Evolutionary conservation across 1,140 invertebrate genomes (phyloP).

Genomic region (Chironomus tepperi): DNA sequence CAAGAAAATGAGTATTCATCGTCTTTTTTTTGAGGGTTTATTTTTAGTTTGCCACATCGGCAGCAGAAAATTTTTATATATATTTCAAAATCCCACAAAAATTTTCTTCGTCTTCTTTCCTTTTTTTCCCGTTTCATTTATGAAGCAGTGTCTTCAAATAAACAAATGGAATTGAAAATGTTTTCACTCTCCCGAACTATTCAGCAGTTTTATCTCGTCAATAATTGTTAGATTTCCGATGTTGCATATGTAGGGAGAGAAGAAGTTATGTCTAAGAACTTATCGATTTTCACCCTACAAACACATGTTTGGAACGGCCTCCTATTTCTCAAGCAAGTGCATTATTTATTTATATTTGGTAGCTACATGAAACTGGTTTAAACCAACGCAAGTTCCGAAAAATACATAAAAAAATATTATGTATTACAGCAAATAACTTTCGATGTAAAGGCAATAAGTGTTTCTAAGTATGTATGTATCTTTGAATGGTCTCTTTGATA

Average conservation of each 20-base stretch:
- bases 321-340: background rate
- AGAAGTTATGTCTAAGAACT: background rate
- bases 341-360: background rate
- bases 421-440: too few relatives aligned
- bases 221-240: background rate
- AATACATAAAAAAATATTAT: too few relatives aligned
- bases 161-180: background rate
- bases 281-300: background rate
- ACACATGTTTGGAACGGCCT: background rate
- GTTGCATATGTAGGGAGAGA: background rate
- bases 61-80: constrained; percentile 6
- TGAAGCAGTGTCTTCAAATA: background rate
- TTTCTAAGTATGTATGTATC: background rate
- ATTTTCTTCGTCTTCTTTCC: background rate
- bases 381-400: background rate
- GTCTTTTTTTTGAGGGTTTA: constrained; percentile 3
- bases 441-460: too few relatives aligned
- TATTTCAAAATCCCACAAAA: background rate
- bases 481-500: background rate
- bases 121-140: background rate
- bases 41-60: constrained; percentile 7
- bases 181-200: background rate
- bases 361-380: background rate
- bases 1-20: background rate
- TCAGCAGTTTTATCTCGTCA: constrained; percentile 1